Percentiles rank a stretch among this genome's conserved stretches.
Evolutionary conservation across 1,140 invertebrate genomes (phyloP).

Genomic region (Drosophila orena): DNA sequence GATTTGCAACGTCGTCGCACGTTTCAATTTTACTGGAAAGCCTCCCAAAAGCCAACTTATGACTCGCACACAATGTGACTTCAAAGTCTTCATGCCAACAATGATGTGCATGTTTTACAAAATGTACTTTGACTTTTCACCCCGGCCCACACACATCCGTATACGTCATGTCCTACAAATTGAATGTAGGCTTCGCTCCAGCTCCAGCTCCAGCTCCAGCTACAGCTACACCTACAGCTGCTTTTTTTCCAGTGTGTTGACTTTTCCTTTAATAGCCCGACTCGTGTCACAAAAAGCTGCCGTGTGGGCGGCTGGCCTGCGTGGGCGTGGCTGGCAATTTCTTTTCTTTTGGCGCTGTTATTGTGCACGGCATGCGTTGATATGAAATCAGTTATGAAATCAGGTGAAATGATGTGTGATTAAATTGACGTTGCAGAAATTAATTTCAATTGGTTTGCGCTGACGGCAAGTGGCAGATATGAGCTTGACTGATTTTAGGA

Average conservation of each 20-base stretch:
- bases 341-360: constrained; percentile 40
- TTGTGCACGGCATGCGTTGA: constrained; percentile 48
- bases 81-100: constrained; percentile 75
- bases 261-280: constrained; percentile 51
- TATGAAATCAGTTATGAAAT: constrained; percentile 61
- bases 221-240: too few relatives aligned
- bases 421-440: constrained; percentile 54
- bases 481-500: constrained; percentile 15
- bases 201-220: constrained; percentile 1
- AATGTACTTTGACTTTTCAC: constrained; percentile 65
- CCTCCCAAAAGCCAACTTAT: constrained; percentile 48
- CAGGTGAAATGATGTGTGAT: constrained; percentile 68
- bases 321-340: constrained; percentile 21
- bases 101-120: constrained; percentile 82
- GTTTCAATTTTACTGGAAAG: constrained; percentile 6
- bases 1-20: constrained; percentile 5
- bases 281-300: constrained; percentile 43
- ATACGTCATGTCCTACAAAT: constrained; percentile 58
- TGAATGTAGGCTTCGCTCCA: constrained; percentile 46
- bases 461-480: constrained; percentile 15
- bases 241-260: constrained; percentile 38
- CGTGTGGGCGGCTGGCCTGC: constrained; percentile 23
- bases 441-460: constrained; percentile 51
- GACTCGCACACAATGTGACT: constrained; percentile 51
- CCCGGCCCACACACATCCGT: constrained; percentile 33